Evolutionary conservation across 2,888 invertebrate genomes (phyloP).

Genomic region (Drosophila diplacantha): DNA sequence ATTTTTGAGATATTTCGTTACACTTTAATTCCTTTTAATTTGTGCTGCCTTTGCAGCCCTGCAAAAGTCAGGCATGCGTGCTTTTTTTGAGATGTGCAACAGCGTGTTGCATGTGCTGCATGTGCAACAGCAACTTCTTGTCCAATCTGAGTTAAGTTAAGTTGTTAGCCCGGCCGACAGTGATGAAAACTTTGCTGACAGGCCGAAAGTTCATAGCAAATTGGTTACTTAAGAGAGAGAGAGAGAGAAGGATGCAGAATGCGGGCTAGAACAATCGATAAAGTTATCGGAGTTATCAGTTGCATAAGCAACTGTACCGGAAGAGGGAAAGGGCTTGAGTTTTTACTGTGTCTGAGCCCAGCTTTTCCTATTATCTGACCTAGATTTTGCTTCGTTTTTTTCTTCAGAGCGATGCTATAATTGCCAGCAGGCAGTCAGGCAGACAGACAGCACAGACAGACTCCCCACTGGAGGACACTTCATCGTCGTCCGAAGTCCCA

Average conservation of each 20-base stretch:
- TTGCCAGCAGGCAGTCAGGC: constrained; percentile 25
- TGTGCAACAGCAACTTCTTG: constrained; percentile 58
- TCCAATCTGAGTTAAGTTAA: constrained; percentile 49
- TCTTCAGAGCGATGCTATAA: constrained; percentile 58
- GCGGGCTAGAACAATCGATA: constrained; percentile 28
- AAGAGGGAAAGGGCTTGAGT: neutral
- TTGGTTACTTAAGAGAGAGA: constrained; percentile 3
- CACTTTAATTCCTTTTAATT: neutral
- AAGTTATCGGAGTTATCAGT: constrained; percentile 12
- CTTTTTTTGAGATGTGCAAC: constrained; percentile 19
- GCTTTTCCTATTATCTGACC: constrained; percentile 35
- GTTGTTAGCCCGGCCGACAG: constrained; percentile 65
- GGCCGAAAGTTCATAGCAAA: constrained; percentile 34
- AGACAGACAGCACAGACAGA: constrained; percentile 15
- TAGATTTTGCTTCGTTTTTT: constrained; percentile 22
- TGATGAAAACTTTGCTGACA: constrained; percentile 68
- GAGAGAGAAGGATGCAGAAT: neutral
- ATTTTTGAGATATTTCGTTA: neutral
- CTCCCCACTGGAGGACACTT: constrained; percentile 38
- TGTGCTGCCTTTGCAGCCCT: constrained; percentile 31
- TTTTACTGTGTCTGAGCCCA: constrained; percentile 3
- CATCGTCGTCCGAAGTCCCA: constrained; percentile 15
- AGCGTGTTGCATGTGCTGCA: constrained; percentile 56
- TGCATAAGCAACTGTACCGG: constrained; percentile 7
- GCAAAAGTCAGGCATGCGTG: constrained; percentile 35